A percentile compares a stretch with the other conserved stretches of the same genome.
Evolutionary conservation across 1,140 invertebrate species (phyloP).

Genomic region (Andricus grossulariae): DNA sequence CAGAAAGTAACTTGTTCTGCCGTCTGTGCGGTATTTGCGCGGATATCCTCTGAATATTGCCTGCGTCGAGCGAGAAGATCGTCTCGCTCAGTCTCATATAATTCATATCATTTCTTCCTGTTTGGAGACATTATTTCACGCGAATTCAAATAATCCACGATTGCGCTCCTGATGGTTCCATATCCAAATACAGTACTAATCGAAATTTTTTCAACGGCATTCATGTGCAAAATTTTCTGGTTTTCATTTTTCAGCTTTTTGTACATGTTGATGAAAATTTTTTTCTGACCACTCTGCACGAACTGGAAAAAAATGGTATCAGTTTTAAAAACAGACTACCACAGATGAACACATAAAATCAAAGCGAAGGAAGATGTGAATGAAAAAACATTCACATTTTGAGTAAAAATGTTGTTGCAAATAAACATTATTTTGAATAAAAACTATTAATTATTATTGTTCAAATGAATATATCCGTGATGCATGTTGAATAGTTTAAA

Average conservation of each 20-base stretch:
- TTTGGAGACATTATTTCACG: neutral
- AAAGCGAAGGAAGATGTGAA: accelerated
- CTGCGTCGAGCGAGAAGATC: conserved; percentile 27
- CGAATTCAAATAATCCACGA: neutral
- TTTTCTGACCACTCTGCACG: neutral
- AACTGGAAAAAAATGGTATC: no score
- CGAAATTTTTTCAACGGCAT: neutral
- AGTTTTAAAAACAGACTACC: no score
- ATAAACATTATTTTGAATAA: no score
- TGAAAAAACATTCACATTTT: no score
- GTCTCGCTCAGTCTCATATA: neutral
- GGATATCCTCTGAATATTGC: conserved; percentile 12
- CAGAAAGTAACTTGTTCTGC: conserved; percentile 20
- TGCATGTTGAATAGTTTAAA: no score
- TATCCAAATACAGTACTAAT: neutral
- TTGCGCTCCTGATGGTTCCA: neutral
- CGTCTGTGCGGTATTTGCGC: conserved; percentile 21
- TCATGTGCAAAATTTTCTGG: neutral
- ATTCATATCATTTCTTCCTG: neutral
- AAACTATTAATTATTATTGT: no score
- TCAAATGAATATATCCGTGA: no score
- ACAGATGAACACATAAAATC: no score
- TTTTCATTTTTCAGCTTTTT: neutral
- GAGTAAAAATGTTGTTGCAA: no score
- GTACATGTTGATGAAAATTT: neutral